These are phyloP conservation scores for Apis dorsata DNA, from an alignment of 1,140 invertebrate genomes.

Conservation along the genomic window DNA sequence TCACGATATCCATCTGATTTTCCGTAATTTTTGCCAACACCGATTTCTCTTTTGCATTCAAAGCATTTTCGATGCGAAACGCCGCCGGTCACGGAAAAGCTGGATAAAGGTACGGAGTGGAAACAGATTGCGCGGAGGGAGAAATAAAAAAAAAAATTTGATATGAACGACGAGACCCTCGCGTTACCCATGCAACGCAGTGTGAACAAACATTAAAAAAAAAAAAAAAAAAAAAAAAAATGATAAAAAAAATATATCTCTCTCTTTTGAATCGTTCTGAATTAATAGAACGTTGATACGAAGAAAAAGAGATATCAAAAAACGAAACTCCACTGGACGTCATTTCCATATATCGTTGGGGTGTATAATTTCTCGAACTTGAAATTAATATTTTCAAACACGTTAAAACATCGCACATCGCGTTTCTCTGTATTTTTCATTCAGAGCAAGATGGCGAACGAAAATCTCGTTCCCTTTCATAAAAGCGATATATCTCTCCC, in stretches of 20 bases:
- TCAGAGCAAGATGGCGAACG: background rate
- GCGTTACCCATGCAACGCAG: background rate
- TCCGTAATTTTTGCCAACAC: background rate
- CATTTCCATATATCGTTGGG: too few relatives aligned
- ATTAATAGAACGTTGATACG: constrained; percentile 6
- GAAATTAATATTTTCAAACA: constrained; percentile 14
- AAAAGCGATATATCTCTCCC: constrained; percentile 23
- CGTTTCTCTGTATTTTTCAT: background rate
- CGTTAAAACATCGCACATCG: constrained; percentile 10
- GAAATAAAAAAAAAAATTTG: background rate
- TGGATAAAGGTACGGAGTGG: background rate
- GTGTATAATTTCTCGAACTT: background rate
- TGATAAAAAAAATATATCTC: too few relatives aligned
- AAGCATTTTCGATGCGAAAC: background rate
- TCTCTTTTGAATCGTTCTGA: background rate
- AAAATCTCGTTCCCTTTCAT: constrained; percentile 45
- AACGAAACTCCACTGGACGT: too few relatives aligned
- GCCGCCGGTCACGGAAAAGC: background rate
- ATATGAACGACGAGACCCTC: background rate
- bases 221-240: background rate
- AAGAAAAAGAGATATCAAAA: too few relatives aligned
- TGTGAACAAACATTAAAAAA: background rate
- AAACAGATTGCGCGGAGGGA: background rate
- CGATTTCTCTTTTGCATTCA: background rate
- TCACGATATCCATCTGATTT: background rate